Conservation (phyloP, 1,140 invertebrate genomes). For the Monochamus saltuarius region DNA sequence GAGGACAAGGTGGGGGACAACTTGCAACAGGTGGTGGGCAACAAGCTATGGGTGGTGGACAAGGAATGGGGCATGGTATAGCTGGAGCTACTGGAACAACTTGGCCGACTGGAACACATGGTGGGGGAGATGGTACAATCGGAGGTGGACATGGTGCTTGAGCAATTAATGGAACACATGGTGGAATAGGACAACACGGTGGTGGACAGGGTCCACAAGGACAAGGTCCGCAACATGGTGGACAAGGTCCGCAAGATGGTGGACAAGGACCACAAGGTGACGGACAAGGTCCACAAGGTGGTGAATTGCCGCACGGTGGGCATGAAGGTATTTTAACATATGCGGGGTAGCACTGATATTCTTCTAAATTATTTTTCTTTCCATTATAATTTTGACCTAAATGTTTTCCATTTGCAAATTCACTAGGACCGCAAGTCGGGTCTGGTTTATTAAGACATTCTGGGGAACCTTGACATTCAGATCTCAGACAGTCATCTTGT, state of each 20-base stretch:
- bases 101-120: conserved; percentile 38
- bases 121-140: conserved; percentile 37
- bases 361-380: conserved; percentile 32
- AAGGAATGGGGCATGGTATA: conserved; percentile 30
- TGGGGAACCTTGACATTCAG: conserved; percentile 66
- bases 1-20: conserved; percentile 28
- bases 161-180: conserved; percentile 39
- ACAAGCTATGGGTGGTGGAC: conserved; percentile 32
- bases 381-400: conserved; percentile 27
- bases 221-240: conserved; percentile 21
- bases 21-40: conserved; percentile 28
- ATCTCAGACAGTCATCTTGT: conserved; percentile 69
- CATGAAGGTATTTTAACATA: conserved; percentile 41
- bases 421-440: conserved; percentile 62
- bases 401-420: conserved; percentile 39
- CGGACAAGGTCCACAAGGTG: conserved; percentile 20
- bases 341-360: conserved; percentile 47
- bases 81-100: conserved; percentile 32
- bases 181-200: conserved; percentile 35
- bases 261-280: conserved; percentile 27
- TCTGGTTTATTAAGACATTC: conserved; percentile 66
- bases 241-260: conserved; percentile 23
- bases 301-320: conserved; percentile 25
- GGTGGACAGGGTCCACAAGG: conserved; percentile 30
- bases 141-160: conserved; percentile 43